phyloP scores from a whole-genome alignment of 2,888 invertebrate species.

The Altica lythri region DNA sequence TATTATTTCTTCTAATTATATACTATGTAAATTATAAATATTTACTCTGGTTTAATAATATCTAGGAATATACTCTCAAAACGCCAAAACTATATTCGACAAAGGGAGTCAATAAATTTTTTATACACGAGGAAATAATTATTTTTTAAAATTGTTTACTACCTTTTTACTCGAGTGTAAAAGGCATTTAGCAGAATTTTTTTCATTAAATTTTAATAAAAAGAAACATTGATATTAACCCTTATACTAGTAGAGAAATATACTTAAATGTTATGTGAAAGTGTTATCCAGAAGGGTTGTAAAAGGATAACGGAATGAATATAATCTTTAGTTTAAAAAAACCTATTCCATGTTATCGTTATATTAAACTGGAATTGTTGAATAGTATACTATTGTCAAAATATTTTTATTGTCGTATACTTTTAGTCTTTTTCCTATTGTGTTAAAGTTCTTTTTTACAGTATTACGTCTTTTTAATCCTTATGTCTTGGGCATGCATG shows the following conservation, averaged over 20 bases:
- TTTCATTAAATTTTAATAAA: slow-evolving; percentile 10
- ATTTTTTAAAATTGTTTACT: slow-evolving; percentile 34
- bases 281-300: slow-evolving; percentile 24
- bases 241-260: slow-evolving; percentile 14
- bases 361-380: too few species aligned
- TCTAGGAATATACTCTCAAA: slow-evolving; percentile 32
- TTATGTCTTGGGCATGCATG: too few species aligned
- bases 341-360: too few species aligned
- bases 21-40: slow-evolving; percentile 5
- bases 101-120: slow-evolving; percentile 38
- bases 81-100: slow-evolving; percentile 39
- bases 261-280: slow-evolving; percentile 14
- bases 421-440: too few species aligned
- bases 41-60: neutral
- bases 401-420: too few species aligned
- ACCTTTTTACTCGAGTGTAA: slow-evolving; percentile 14
- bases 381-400: too few species aligned
- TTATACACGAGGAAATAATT: slow-evolving; percentile 31
- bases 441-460: too few species aligned
- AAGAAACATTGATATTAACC: slow-evolving; percentile 14
- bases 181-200: slow-evolving; percentile 3
- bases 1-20: too few species aligned
- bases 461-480: too few species aligned
- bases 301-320: too few species aligned
- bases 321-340: too few species aligned